These are phyloP conservation scores for Danio albolineatus DNA, from an alignment of 2,797 vertebrate species.

Conservation along the genomic window DNA sequence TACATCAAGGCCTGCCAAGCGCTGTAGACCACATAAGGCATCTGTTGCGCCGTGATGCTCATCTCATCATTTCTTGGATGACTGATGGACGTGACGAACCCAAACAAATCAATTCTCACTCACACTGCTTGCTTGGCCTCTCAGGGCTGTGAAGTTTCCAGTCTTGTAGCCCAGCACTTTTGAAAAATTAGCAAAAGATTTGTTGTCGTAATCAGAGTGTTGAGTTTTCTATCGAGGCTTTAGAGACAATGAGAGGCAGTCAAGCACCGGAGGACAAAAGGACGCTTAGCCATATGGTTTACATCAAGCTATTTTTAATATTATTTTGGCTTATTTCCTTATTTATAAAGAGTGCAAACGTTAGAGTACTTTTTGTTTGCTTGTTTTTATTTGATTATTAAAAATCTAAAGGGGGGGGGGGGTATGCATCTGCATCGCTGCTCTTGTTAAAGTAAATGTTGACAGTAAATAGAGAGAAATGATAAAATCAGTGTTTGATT, in stretches of 20 bases:
- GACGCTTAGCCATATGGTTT: conserved; percentile 18
- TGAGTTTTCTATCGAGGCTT: conserved; percentile 26
- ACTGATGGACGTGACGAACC: conserved; percentile 79
- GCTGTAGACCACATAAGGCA: conserved; percentile 75
- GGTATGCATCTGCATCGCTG: too few species aligned
- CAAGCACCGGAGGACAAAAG: background rate
- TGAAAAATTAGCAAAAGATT: conserved; percentile 49
- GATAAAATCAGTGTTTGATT: too few species aligned
- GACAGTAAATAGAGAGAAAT: too few species aligned
- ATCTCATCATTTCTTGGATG: conserved; percentile 76
- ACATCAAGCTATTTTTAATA: conserved; percentile 6
- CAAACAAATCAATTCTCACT: conserved; percentile 62
- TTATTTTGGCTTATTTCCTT: background rate
- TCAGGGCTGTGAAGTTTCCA: conserved; percentile 45
- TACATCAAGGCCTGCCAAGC: conserved; percentile 75
- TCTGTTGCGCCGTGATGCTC: conserved; percentile 77
- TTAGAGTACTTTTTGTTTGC: background rate
- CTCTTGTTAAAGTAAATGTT: too few species aligned
- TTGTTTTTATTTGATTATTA: background rate
- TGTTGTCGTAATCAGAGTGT: conserved; percentile 37
- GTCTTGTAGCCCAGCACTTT: conserved; percentile 37
- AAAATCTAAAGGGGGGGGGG: too few species aligned
- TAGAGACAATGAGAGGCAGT: conserved; percentile 32
- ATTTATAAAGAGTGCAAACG: background rate
- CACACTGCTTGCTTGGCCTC: conserved; percentile 17